These are phyloP conservation scores for Brachyrhaphis roseni DNA, from an alignment of 2,797 vertebrate genomes.

Conservation along the genomic window DNA sequence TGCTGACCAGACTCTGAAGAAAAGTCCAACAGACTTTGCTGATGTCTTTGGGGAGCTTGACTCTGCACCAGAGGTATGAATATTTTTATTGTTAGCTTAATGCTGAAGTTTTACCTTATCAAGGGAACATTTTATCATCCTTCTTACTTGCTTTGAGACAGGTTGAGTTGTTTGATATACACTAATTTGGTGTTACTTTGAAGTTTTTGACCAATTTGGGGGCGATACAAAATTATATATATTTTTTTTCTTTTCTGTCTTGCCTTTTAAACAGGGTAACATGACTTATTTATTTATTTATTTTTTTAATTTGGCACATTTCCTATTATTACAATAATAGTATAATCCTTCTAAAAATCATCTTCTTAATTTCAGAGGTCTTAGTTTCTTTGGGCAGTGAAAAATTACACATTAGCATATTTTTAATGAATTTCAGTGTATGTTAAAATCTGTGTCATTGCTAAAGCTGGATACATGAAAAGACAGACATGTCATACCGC, in stretches of 20 bases:
- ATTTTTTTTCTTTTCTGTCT: background rate
- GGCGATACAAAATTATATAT: too few species aligned
- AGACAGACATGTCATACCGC: background rate
- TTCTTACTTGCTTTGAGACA: background rate
- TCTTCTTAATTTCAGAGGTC: too few species aligned
- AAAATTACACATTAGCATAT: background rate
- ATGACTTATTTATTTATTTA: too few species aligned
- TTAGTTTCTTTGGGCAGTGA: background rate
- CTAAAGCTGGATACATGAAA: background rate
- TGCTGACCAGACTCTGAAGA: constrained; percentile 11
- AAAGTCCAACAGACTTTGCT: constrained; percentile 30
- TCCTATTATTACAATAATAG: too few species aligned
- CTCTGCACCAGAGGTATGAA: constrained; percentile 9
- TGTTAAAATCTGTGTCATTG: background rate
- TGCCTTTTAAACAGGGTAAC: too few species aligned
- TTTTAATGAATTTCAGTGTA: background rate
- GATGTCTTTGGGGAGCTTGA: constrained; percentile 2
- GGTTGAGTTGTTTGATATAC: too few species aligned
- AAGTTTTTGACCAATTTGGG: background rate
- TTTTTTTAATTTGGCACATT: too few species aligned
- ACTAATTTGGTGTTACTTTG: background rate
- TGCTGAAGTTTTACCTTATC: background rate
- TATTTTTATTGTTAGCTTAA: fast-evolving
- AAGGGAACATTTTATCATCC: background rate
- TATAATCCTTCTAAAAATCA: too few species aligned